A percentile compares a stretch with the other conserved stretches of the same genome.
phyloP scores from a whole-genome alignment of 2,888 invertebrate species.

The Oxystoma pomonae region DNA sequence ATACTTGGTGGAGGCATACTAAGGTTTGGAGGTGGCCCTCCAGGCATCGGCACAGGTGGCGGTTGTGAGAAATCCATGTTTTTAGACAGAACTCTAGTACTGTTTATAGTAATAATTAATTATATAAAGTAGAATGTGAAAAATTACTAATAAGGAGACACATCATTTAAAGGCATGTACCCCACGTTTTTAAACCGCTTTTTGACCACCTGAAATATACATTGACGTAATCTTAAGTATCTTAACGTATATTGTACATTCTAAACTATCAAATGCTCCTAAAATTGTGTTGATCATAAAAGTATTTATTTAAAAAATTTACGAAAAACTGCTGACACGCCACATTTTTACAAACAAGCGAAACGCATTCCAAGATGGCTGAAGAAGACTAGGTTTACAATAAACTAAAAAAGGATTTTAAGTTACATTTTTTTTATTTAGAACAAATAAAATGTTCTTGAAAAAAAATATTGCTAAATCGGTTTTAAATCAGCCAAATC shows the following conservation, averaged over 20 bases:
- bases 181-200: background rate
- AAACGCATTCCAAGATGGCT: background rate
- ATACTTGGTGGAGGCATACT: background rate
- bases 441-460: too few species aligned
- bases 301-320: background rate
- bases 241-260: background rate
- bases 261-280: background rate
- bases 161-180: background rate
- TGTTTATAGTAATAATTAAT: background rate
- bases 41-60: background rate
- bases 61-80: background rate
- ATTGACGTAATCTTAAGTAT: background rate
- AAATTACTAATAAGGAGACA: background rate
- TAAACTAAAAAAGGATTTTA: too few species aligned
- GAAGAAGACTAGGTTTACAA: background rate
- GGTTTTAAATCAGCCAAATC: too few species aligned
- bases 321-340: background rate
- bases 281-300: background rate
- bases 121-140: background rate
- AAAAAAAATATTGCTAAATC: too few species aligned
- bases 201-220: background rate
- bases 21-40: background rate
- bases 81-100: background rate
- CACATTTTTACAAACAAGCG: background rate
- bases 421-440: too few species aligned